Base-by-base conservation (phyloP, 2,113 vertebrate genomes). In the Morone chrysops region DNA sequence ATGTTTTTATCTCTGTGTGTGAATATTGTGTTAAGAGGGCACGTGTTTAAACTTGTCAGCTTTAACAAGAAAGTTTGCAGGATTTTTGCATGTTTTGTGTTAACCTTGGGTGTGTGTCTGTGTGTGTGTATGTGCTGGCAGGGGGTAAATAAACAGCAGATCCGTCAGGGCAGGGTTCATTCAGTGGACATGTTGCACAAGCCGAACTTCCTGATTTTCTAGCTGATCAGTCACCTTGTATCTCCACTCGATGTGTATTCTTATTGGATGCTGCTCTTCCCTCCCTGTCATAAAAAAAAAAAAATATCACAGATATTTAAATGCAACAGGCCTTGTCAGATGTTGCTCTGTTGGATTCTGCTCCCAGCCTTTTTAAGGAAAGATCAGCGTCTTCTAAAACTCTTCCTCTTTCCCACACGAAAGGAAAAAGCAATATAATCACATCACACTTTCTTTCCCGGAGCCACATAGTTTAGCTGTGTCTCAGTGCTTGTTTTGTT, bases 151-250 rank as follows among this genome's bases (percentile, higher is more conserved):
- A 88, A 85, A 90, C 87, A 84, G 66, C 73, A 71, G 54, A 48
- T 86, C 89, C 75, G 87, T 77, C 70, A 53, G 85, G 84, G 82
- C 84, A 91, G 76, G 68, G 89, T 90, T 90, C 88, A 87, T 40
- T 70, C 76, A 68, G 78, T 89, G 87, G 83, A 85, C 80, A 68
- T 87, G 76, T 87, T 86, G 85, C 80, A 87, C 80, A 77, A 91
- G 77, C 82, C 50, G 57, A 83, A 94, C 90, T 93, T 94, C 93
- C 90, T 92, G 83, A 90, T 94, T 92, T 86, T 86, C 85, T 81
- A 47, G 75, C 86, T 75, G 74, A 90, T 74, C 81, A 75, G 85
- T 84, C 86, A 61, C 74, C 73, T 67, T 86, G 83, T 69, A 18
- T 85, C 67, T 53, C 59, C 54, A 54, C 72, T 57, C 63, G 76